These are phyloP conservation scores for Mesorhabditis sp. DNA, from an alignment of 2,888 invertebrate genomes.

Conservation along the genomic window DNA sequence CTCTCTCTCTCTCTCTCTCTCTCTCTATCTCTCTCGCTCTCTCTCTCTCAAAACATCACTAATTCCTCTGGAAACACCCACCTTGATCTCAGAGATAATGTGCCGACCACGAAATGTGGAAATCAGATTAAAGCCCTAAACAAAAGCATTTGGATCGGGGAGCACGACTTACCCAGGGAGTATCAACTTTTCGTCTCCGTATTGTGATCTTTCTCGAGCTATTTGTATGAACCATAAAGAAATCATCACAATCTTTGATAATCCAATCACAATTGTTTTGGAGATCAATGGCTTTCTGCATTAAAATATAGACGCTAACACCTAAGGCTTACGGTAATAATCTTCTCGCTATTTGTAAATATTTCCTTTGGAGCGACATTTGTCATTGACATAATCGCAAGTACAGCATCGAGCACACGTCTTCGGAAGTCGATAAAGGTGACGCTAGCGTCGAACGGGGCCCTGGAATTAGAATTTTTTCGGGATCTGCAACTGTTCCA, in stretches of 20 bases:
- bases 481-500: conserved; percentile 8
- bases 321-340: background rate
- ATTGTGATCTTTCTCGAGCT: background rate
- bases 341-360: background rate
- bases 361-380: conserved; percentile 26
- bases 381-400: background rate
- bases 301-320: background rate
- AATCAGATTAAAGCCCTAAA: conserved; percentile 79
- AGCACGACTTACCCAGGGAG: background rate
- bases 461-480: conserved; percentile 62
- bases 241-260: conserved; percentile 20
- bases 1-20: no score
- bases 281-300: conserved; percentile 17
- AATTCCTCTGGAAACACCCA: conserved; percentile 49
- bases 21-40: no score
- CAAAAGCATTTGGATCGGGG: background rate
- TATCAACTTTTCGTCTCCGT: background rate
- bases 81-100: conserved; percentile 81
- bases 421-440: conserved; percentile 73
- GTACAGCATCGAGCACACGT: conserved; percentile 20
- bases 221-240: conserved; percentile 15
- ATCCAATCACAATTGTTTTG: conserved; percentile 19
- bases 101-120: conserved; percentile 75
- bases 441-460: conserved; percentile 64
- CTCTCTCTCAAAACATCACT: background rate